These are phyloP conservation scores for Saccopteryx bilineata DNA, from an alignment of 2,113 vertebrate genomes.

Conservation along the genomic window DNA sequence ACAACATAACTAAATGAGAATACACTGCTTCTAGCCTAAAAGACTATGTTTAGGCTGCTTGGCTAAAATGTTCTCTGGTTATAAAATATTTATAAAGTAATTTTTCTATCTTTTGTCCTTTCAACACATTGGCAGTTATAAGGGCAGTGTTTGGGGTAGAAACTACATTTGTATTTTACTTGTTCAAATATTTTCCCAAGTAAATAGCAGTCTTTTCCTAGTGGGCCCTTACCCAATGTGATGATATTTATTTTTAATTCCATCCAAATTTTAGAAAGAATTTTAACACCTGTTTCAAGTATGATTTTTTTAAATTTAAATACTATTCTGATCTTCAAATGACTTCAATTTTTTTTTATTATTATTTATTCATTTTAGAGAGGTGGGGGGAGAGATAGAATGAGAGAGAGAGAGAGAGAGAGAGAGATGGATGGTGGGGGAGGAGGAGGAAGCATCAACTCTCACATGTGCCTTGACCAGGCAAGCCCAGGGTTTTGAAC, in stretches of 20 bases:
- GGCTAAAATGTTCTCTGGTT: slow-evolving; percentile 64
- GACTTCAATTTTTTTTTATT: background rate
- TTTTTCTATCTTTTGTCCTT: slow-evolving; percentile 56
- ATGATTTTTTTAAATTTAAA: background rate
- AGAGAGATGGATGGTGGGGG: too few species aligned
- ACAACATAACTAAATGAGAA: slow-evolving; percentile 18
- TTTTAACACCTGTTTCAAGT: background rate
- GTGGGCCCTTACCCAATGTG: background rate
- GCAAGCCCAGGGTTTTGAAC: too few species aligned
- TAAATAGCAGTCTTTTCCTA: background rate
- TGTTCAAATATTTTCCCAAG: slow-evolving; percentile 18
- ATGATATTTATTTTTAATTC: slow-evolving; percentile 40
- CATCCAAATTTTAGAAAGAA: slow-evolving; percentile 41
- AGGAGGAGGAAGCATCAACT: too few species aligned
- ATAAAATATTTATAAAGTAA: slow-evolving; percentile 75
- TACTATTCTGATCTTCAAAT: slow-evolving; percentile 1
- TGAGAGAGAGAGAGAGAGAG: too few species aligned
- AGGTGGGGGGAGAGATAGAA: too few species aligned
- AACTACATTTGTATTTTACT: slow-evolving; percentile 38
- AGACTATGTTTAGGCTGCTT: slow-evolving; percentile 43
- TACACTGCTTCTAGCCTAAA: slow-evolving; percentile 42
- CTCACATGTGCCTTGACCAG: too few species aligned
- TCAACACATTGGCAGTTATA: background rate
- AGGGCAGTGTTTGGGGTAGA: background rate
- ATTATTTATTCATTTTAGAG: too few species aligned